Evolutionary conservation across 2,888 invertebrate genomes (phyloP).

Genomic region (Apomyelois bistriatella): DNA sequence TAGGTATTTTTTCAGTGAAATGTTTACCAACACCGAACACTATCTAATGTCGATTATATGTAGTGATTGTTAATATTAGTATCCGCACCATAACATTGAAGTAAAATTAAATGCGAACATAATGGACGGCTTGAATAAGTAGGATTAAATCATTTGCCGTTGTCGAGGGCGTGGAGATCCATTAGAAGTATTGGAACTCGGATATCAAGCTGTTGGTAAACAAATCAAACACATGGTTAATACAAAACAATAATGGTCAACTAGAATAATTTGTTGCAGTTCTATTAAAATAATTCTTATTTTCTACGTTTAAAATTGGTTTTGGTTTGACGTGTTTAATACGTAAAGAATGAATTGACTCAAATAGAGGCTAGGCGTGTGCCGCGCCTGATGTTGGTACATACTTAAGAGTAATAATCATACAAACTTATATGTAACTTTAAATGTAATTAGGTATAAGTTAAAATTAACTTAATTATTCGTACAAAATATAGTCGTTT

Average conservation of each 20-base stretch:
- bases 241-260: slow-evolving; percentile 15
- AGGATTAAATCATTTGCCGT: slow-evolving; percentile 25
- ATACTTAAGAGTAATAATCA: slow-evolving; percentile 48
- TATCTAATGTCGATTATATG: slow-evolving; percentile 33
- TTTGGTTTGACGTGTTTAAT: slow-evolving; percentile 51
- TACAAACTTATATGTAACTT: slow-evolving; percentile 57
- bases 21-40: slow-evolving; percentile 50
- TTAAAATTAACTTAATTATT: slow-evolving; percentile 62
- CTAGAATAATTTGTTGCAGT: slow-evolving; percentile 29
- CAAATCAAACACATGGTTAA: slow-evolving; percentile 30
- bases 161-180: slow-evolving; percentile 11
- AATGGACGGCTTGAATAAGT: slow-evolving; percentile 69
- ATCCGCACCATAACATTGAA: slow-evolving; percentile 32
- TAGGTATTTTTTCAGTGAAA: slow-evolving; percentile 32
- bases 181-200: slow-evolving; percentile 15
- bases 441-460: slow-evolving; percentile 49
- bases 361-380: slow-evolving; percentile 43
- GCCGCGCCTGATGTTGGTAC: slow-evolving; percentile 34
- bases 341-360: slow-evolving; percentile 65
- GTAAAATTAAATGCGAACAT: slow-evolving; percentile 51
- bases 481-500: slow-evolving; percentile 61
- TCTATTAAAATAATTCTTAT: slow-evolving; percentile 52
- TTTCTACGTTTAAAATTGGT: slow-evolving; percentile 60
- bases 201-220: slow-evolving; percentile 42
- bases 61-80: slow-evolving; percentile 30